Conservation (phyloP, 2,113 vertebrate species). For the Macquaria australasica region DNA sequence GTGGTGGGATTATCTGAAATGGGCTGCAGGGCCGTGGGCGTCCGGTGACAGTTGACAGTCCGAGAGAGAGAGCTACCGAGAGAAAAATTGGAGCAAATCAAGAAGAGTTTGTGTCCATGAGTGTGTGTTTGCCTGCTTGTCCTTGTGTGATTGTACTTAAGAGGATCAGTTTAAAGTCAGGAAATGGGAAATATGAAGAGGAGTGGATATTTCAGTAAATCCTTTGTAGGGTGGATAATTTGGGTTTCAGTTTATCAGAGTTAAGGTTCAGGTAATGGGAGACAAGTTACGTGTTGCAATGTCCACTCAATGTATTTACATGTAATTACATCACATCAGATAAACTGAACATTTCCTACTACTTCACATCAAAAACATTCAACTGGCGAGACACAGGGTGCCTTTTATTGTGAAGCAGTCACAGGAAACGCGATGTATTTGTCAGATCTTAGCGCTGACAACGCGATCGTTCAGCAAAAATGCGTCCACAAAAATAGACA, state of each 20-base stretch:
- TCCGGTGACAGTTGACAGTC: slow-evolving; percentile 45
- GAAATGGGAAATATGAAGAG: slow-evolving; percentile 15
- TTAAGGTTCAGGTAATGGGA: not conserved
- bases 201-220: slow-evolving; percentile 9
- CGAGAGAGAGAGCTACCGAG: slow-evolving; percentile 32
- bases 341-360: slow-evolving; percentile 9
- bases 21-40: slow-evolving; percentile 19
- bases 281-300: not conserved
- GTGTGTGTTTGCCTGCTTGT: slow-evolving; percentile 25
- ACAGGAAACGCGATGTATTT: not conserved
- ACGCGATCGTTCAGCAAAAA: not conserved
- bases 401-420: slow-evolving; percentile 1
- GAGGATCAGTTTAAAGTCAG: slow-evolving; percentile 39
- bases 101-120: slow-evolving; percentile 11
- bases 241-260: not conserved
- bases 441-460: not conserved
- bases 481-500: not conserved
- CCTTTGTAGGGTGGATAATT: not conserved
- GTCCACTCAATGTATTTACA: not conserved
- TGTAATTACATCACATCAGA: not conserved
- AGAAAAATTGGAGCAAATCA: slow-evolving; percentile 17
- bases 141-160: slow-evolving; percentile 30
- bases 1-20: slow-evolving; percentile 69
- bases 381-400: not conserved
- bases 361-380: not conserved